These are phyloP conservation scores for Eulacestoma nigropectus DNA, from an alignment of 2,113 vertebrate species.

Conservation along the genomic window DNA sequence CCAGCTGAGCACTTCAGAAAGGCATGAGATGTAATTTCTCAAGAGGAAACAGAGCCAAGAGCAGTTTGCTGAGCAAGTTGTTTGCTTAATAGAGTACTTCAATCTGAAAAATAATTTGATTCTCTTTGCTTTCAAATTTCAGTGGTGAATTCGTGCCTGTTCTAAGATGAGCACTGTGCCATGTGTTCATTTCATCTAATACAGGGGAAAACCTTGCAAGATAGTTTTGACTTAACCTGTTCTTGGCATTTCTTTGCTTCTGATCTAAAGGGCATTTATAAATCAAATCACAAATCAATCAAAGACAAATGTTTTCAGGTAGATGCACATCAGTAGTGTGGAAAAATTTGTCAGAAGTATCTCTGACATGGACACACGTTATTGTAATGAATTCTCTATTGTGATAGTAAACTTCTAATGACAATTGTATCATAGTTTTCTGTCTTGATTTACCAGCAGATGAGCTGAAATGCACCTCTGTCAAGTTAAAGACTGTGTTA, in stretches of 20 bases:
- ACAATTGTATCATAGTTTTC: background rate
- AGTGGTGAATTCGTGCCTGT: background rate
- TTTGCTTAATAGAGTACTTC: background rate
- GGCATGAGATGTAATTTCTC: background rate
- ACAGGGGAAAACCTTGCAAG: background rate
- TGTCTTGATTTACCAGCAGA: background rate
- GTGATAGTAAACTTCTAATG: background rate
- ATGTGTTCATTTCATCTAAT: background rate
- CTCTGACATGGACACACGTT: background rate
- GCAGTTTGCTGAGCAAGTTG: background rate
- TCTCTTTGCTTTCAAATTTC: background rate
- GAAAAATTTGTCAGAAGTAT: background rate
- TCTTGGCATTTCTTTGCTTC: background rate
- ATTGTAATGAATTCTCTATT: background rate
- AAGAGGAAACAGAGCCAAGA: background rate
- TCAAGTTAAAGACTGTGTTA: background rate
- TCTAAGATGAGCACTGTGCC: background rate
- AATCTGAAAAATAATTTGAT: background rate
- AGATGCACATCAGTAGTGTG: background rate
- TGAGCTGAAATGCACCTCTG: background rate
- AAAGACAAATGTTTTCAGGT: background rate
- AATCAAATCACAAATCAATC: too few relatives aligned
- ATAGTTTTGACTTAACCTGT: background rate
- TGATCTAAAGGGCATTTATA: background rate
- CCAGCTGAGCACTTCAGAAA: background rate